Evolutionary conservation across 2,113 vertebrate genomes (phyloP).

Genomic region (Lota lota): DNA sequence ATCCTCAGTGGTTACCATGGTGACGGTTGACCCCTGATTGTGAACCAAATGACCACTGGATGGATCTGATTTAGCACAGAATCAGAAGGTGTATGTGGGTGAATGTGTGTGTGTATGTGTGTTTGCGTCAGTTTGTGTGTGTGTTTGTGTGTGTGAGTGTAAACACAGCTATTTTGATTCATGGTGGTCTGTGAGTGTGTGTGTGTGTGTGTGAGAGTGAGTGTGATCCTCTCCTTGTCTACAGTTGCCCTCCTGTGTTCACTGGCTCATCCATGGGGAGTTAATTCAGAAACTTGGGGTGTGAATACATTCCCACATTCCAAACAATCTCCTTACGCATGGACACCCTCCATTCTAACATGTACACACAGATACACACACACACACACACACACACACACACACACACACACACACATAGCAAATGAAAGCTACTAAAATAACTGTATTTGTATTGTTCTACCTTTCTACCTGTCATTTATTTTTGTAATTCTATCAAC

Average conservation of each 20-base stretch:
- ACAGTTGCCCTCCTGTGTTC: constrained; percentile 17
- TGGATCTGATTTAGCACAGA: background rate
- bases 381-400: background rate
- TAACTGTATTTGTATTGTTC: no score
- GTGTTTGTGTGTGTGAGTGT: background rate
- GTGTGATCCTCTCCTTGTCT: constrained; percentile 7
- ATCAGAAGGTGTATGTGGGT: background rate
- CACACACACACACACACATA: no score
- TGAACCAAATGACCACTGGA: background rate
- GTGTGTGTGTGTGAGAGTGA: constrained; percentile 6
- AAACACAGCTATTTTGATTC: background rate
- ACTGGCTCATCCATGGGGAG: constrained; percentile 37
- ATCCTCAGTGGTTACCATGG: background rate
- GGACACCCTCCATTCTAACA: constrained; percentile 31
- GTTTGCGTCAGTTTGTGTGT: background rate
- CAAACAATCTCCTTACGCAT: constrained; percentile 45
- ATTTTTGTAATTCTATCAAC: no score
- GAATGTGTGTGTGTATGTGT: background rate
- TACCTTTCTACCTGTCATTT: no score
- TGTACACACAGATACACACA: constrained; percentile 21
- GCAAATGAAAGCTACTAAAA: background rate
- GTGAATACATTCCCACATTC: constrained; percentile 66
- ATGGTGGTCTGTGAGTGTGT: background rate
- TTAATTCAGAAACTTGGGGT: constrained; percentile 56
- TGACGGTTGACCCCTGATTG: background rate